phyloP scores from a whole-genome alignment of 1,140 invertebrate species.

The Apolygus lucorum region DNA sequence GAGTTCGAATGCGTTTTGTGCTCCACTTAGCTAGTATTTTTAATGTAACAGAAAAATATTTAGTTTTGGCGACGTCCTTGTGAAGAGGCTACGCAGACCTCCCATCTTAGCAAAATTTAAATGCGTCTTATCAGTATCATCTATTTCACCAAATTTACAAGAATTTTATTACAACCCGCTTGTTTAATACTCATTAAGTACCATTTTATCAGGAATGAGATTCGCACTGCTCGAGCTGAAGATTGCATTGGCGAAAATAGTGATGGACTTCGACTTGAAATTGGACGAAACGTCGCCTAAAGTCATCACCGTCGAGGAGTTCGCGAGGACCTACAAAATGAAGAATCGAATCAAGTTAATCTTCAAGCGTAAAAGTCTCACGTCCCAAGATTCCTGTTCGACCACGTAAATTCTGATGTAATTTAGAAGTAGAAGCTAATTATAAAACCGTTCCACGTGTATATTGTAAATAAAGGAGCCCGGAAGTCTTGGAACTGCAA shows the following conservation, averaged over 20 bases:
- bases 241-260: background rate
- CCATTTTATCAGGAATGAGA: background rate
- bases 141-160: background rate
- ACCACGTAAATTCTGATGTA: too few species aligned
- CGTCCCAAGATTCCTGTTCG: too few species aligned
- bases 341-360: background rate
- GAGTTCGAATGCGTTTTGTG: background rate
- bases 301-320: background rate
- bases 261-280: background rate
- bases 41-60: too few species aligned
- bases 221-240: background rate
- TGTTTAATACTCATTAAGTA: background rate
- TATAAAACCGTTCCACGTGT: too few species aligned
- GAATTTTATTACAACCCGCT: too few species aligned
- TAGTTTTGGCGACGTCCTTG: too few species aligned
- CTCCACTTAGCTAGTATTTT: background rate
- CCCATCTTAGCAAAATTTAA: background rate
- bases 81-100: background rate
- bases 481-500: too few species aligned
- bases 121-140: background rate
- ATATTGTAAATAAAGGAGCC: too few species aligned
- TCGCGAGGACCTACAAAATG: slow-evolving; percentile 1
- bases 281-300: background rate
- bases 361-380: too few species aligned
- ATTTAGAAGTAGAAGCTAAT: too few species aligned